These are phyloP conservation scores for Amniataba percoides DNA, from an alignment of 2,797 vertebrate genomes.

Conservation along the genomic window DNA sequence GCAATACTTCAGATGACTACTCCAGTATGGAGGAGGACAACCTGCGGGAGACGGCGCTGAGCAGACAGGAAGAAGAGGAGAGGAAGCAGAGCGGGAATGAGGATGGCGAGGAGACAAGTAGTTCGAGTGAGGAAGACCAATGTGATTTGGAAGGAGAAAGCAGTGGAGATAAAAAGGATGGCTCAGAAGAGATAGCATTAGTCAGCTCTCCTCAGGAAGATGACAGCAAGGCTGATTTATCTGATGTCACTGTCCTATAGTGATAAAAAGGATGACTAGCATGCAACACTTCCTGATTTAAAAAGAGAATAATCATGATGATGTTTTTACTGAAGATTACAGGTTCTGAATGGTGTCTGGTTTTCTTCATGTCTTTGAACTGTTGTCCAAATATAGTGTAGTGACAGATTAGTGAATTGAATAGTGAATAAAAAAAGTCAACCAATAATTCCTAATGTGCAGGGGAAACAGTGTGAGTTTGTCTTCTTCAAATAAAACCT, in stretches of 20 bases:
- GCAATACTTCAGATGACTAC: background rate
- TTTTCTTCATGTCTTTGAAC: background rate
- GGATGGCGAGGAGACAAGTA: background rate
- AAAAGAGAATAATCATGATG: background rate
- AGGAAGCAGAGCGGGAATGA: background rate
- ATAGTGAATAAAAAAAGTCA: too few relatives aligned
- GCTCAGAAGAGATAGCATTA: background rate
- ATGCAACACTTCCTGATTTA: background rate
- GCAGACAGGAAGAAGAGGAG: background rate
- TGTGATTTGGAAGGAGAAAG: background rate
- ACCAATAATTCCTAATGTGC: background rate
- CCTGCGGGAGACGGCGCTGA: background rate
- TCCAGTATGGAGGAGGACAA: background rate
- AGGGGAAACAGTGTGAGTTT: background rate
- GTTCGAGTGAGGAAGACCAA: background rate
- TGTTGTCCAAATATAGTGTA: background rate
- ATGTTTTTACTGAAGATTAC: background rate
- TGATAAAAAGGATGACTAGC: too few relatives aligned
- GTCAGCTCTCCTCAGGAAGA: background rate
- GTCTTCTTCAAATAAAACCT: background rate
- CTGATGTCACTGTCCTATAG: slow-evolving; percentile 9
- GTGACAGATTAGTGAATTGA: background rate
- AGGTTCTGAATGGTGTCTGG: background rate
- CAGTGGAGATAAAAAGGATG: background rate
- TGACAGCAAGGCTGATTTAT: background rate